Percentiles rank a stretch among this genome's conserved stretches.
These are phyloP conservation scores for Remorina albescens DNA, from an alignment of 2,797 vertebrate genomes.

Conservation along the genomic window DNA sequence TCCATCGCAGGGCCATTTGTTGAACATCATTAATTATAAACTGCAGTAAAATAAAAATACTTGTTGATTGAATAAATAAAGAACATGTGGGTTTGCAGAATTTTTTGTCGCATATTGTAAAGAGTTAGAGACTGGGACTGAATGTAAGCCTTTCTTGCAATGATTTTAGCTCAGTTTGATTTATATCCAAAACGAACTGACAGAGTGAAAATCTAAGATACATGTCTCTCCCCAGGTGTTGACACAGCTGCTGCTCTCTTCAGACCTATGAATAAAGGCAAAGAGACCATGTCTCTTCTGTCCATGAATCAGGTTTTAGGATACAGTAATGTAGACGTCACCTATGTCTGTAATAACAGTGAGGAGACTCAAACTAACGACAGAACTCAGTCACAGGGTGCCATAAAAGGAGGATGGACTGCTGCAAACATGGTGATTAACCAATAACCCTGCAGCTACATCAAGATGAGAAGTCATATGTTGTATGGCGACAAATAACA, in stretches of 20 bases:
- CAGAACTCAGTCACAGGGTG: slow-evolving; percentile 50
- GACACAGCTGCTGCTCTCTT: background rate
- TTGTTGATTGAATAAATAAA: no score
- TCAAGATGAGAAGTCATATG: slow-evolving; percentile 5
- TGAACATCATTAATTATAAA: no score
- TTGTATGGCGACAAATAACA: slow-evolving; percentile 15
- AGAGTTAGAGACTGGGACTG: no score
- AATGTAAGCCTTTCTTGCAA: background rate
- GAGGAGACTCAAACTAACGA: slow-evolving; percentile 27
- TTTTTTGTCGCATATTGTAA: background rate
- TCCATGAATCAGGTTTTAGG: slow-evolving; percentile 17
- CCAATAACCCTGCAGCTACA: slow-evolving; percentile 31
- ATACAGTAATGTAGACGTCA: slow-evolving; percentile 32
- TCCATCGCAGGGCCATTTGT: no score
- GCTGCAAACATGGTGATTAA: slow-evolving; percentile 45
- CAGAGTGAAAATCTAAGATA: background rate
- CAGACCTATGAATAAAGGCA: background rate
- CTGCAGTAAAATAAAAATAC: no score
- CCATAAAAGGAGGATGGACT: slow-evolving; percentile 57
- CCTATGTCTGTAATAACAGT: slow-evolving; percentile 19
- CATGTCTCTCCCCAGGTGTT: background rate
- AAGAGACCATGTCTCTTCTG: background rate
- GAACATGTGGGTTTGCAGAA: background rate
- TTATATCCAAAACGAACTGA: background rate
- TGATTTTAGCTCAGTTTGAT: background rate